Conservation (phyloP, 1,140 invertebrate genomes). For the Drosophila takahashii region DNA sequence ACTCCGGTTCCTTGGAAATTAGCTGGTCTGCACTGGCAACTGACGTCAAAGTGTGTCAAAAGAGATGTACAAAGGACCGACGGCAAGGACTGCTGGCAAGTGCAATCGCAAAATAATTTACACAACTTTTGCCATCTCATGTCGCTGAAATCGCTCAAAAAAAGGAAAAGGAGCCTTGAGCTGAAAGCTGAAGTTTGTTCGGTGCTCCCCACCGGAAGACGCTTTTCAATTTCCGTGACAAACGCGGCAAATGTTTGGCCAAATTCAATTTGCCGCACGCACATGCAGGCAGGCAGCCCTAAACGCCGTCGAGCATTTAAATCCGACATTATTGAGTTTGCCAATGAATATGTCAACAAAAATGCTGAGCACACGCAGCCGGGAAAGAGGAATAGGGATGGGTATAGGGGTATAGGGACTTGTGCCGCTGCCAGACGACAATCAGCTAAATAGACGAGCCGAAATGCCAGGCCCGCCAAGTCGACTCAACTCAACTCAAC, state of each 20-base stretch:
- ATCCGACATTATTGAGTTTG: conserved; percentile 79
- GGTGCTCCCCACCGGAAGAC: conserved; percentile 13
- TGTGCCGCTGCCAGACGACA: conserved; percentile 48
- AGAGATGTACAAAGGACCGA: conserved; percentile 37
- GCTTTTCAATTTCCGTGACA: conserved; percentile 79
- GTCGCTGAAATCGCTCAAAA: conserved; percentile 20
- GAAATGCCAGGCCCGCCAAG: conserved; percentile 55
- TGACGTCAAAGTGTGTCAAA: conserved; percentile 80
- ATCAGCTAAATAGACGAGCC: conserved; percentile 73
- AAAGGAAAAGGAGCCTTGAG: conserved; percentile 35
- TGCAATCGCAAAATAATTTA: conserved; percentile 75
- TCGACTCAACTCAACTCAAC: conserved; percentile 19
- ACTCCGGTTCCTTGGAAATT: conserved; percentile 55
- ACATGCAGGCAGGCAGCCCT: conserved; percentile 6
- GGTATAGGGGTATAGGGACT: not conserved
- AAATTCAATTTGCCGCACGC: conserved; percentile 69
- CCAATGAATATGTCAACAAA: conserved; percentile 82
- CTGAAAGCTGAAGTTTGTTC: conserved; percentile 12
- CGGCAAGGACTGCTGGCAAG: conserved; percentile 25
- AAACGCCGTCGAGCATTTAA: conserved; percentile 68
- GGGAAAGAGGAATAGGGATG: not conserved
- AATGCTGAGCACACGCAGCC: conserved; percentile 52
- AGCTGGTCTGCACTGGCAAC: conserved; percentile 65
- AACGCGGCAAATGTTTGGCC: conserved; percentile 63
- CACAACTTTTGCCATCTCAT: conserved; percentile 75